Evolutionary conservation across 2,113 vertebrate genomes (phyloP), one percentile per base, ranked within the genome.

Genomic region (Panthera uncia): DNA sequence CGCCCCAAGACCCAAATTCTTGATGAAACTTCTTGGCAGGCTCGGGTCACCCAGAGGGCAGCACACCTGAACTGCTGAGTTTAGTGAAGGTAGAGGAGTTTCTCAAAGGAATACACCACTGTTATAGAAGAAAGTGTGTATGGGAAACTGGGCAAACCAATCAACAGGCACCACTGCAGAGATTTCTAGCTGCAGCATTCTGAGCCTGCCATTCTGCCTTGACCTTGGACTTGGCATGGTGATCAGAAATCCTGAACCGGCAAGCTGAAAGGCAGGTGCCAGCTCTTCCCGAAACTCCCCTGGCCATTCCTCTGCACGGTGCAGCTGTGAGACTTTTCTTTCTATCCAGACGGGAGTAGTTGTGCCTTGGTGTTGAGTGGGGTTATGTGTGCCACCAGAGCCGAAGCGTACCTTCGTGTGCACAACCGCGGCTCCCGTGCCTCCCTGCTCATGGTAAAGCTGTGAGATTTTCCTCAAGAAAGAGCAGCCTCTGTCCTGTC

Each of bases 391-490:
- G 10, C 21, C 48, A 12, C 29, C 1, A 13, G 63, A 33, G 50
- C 12, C 1, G 2, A 57, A 6, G 19, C 25, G 10, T n/a, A 1
- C 31, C 13, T 38, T 66, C 5, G 7, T 1, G 0, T 36, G 18
- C 8, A 15, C 45, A 79, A 50, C 13, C 6, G 1, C 14, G 7
- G 31, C 10, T 76, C 36, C 15, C 0, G 0, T 36, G 19, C 41
- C 50, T 78, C 29, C 16, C 38, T 36, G 15, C 3, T 31, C 9
- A 7, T 5, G 16, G 21, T 6, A 33, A 90, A 83, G 55, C 66
- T 61, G 11, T 0, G 3, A 81, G 52, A 7, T 55, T 89, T 84
- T 86, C 15, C 7, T 36, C 3, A 15, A 79, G 19, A 71, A 79
- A 65, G 14, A 33, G 5, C 38, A 38, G 12, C 66, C 38, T 61